Percentiles rank a stretch among this genome's conserved stretches.
These are phyloP conservation scores for Lophochroa leadbeateri DNA, from an alignment of 2,113 vertebrate genomes.

Conservation along the genomic window DNA sequence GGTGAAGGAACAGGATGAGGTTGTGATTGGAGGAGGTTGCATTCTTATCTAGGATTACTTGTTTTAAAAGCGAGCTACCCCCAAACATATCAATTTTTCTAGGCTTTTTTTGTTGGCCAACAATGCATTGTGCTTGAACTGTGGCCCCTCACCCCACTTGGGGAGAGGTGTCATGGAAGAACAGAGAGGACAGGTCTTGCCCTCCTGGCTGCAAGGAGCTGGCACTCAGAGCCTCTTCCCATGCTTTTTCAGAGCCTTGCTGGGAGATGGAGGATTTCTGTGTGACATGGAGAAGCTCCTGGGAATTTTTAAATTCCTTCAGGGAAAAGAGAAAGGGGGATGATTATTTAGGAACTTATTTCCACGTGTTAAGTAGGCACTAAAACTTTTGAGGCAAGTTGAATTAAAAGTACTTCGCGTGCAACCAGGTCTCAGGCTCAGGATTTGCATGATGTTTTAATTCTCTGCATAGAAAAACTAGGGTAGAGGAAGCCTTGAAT, in stretches of 20 bases:
- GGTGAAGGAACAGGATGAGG: neutral
- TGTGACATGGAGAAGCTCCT: constrained; percentile 14
- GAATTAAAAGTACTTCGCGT: neutral
- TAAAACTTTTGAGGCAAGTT: constrained; percentile 5
- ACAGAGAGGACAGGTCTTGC: neutral
- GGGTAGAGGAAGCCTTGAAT: neutral
- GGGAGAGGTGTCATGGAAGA: neutral
- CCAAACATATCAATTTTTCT: neutral
- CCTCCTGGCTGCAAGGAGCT: neutral
- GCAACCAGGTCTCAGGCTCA: neutral
- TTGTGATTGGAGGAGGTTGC: neutral
- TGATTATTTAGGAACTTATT: constrained; percentile 25
- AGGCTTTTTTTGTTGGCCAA: neutral
- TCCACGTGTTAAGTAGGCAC: neutral
- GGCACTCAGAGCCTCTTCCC: neutral
- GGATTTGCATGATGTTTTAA: neutral
- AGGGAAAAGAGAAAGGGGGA: neutral
- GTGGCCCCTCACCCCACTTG: neutral
- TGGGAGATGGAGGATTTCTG: neutral
- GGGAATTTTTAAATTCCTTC: constrained; percentile 11
- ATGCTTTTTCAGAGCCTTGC: neutral
- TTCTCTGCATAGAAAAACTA: neutral
- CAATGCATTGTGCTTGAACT: rapidly evolving
- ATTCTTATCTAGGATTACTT: neutral
- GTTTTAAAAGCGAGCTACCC: neutral